Conservation (phyloP, 2,113 vertebrate genomes). For the Origma solitaria region DNA sequence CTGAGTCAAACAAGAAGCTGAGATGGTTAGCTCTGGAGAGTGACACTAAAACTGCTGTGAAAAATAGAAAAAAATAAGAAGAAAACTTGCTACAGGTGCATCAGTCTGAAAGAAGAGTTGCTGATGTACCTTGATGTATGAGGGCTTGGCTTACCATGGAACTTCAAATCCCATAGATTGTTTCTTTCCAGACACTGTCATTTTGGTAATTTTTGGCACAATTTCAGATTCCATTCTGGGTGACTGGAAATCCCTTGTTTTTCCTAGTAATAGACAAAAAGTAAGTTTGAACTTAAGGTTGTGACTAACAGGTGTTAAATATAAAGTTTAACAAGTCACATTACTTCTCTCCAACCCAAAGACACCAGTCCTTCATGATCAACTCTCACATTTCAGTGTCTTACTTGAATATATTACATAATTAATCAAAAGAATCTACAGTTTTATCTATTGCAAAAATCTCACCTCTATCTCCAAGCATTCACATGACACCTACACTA, state of each 20-base stretch:
- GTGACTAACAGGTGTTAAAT: not conserved
- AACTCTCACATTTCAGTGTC: not conserved
- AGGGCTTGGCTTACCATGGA: conserved; percentile 83
- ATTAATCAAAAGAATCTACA: not conserved
- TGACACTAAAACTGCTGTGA: conserved; percentile 51
- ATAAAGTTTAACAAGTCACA: not conserved
- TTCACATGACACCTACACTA: not conserved
- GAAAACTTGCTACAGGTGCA: conserved; percentile 61
- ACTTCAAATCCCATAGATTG: conserved; percentile 96
- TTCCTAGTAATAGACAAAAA: conserved; percentile 77
- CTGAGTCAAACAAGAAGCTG: conserved; percentile 65
- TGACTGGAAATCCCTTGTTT: conserved; percentile 76
- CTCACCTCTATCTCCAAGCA: not conserved
- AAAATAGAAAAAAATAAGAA: conserved; percentile 53
- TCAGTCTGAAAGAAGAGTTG: conserved; percentile 17
- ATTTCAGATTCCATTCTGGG: conserved; percentile 85
- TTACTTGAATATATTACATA: not conserved
- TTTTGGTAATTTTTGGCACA: conserved; percentile 93
- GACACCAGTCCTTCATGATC: not conserved
- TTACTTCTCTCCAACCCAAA: not conserved
- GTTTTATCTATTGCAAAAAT: not conserved
- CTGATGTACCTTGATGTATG: conserved; percentile 17
- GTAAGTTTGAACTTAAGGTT: conserved; percentile 38
- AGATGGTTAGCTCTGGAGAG: conserved; percentile 55
- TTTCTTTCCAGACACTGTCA: conserved; percentile 98